Evolutionary conservation across 37 sponge, comb jelly and placozoan species (phyloP), one percentile per base, ranked within the genome.

Genomic region (Ephydatia muelleri): DNA sequence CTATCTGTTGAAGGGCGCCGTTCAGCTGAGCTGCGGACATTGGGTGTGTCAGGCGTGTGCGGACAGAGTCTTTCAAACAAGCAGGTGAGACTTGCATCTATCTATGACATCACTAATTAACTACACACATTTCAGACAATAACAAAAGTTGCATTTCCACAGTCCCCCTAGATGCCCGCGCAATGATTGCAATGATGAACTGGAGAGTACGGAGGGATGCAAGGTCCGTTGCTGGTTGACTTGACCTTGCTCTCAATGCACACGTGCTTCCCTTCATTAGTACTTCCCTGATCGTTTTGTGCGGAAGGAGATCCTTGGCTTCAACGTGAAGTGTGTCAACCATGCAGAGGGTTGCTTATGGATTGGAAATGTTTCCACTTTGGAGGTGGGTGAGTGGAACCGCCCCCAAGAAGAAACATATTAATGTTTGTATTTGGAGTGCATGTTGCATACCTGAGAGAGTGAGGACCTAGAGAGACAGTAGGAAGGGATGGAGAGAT

Each of bases 201-300:
- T 82, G 5, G 67, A 30, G 3, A 21, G 69, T 70, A 79, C 74
- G 76, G 80, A 74, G 72, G 83, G 83, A 77, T 32, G 19, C 6
- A 57, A 16, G 57, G 57, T 57, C 1, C 16, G 57, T 57, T 57
- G 57, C 19, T n/a, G n/a, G n/a, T n/a, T n/a, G n/a, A n/a, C n/a
- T n/a, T n/a, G n/a, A n/a, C n/a, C n/a, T n/a, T n/a, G n/a, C n/a
- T n/a, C n/a, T n/a, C n/a, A n/a, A 57, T 57, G 57, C 57, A 57
- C 57, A 11, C 16, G 57, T 67, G 38, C 38, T 28, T 65, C 19
- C 28, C 35, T 12, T 76, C n/a, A 29, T 5, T 74, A 93, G 93
- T 89, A 69, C 30, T 93, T 86, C 64, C 90, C 93, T 19, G 93
- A 93, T 73, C 80, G 75, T 2, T 93, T 86, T 79, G 84, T 93